Percentiles rank a stretch among this genome's conserved stretches.
Evolutionary conservation across 1,140 invertebrate species (phyloP).

Genomic region (Trichoplusia ni): DNA sequence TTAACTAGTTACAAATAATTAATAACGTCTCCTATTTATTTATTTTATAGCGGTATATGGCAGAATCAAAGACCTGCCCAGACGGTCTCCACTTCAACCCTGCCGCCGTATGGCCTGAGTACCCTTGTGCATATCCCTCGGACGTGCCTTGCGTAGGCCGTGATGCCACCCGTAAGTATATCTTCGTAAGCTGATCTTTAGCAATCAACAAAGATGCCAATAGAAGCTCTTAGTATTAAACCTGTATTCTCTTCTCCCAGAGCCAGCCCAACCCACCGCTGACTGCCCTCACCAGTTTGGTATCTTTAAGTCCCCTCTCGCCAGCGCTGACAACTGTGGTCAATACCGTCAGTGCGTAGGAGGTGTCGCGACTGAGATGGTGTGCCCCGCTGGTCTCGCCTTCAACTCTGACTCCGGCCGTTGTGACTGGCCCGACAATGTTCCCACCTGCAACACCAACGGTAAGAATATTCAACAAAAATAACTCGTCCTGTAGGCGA

Average conservation of each 20-base stretch:
- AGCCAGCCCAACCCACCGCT: slow-evolving; percentile 82
- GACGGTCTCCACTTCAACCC: slow-evolving; percentile 92
- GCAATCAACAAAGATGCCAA: no score
- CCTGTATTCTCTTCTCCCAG: slow-evolving; percentile 38
- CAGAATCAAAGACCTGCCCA: slow-evolving; percentile 82
- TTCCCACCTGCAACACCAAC: slow-evolving; percentile 87
- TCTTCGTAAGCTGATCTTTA: neutral
- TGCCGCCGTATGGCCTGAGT: slow-evolving; percentile 83
- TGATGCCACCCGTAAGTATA: slow-evolving; percentile 85
- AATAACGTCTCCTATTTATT: no score
- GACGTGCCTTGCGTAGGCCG: slow-evolving; percentile 88
- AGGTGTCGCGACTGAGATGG: slow-evolving; percentile 83
- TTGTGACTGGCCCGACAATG: slow-evolving; percentile 93
- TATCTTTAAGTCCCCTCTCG: slow-evolving; percentile 86
- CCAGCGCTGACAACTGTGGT: slow-evolving; percentile 84
- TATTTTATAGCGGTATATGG: slow-evolving; percentile 50
- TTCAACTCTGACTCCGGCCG: slow-evolving; percentile 88
- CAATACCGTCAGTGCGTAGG: slow-evolving; percentile 90
- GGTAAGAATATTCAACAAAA: slow-evolving; percentile 81
- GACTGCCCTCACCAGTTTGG: slow-evolving; percentile 93
- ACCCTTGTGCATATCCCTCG: slow-evolving; percentile 90
- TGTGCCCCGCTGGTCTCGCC: slow-evolving; percentile 91
- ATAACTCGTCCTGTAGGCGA: slow-evolving; percentile 9
- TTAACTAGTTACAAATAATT: no score
- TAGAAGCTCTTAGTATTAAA: neutral